Conservation (phyloP, 2,888 invertebrate species). For the Resseliella maxima region DNA sequence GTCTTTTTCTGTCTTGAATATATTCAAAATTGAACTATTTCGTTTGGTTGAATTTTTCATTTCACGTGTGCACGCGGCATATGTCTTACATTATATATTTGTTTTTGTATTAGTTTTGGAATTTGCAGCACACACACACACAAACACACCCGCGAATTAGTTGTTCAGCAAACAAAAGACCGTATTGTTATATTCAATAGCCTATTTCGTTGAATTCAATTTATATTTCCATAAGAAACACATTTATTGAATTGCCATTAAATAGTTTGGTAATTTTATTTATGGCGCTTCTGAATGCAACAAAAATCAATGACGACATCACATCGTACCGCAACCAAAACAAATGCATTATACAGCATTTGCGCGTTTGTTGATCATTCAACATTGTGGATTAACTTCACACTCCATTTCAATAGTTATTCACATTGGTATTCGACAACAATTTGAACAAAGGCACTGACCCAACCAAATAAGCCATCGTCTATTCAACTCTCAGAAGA, state of each 20-base stretch:
- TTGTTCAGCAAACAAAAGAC: not conserved
- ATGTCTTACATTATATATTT: not conserved
- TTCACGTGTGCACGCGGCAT: not conserved
- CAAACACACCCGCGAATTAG: not conserved
- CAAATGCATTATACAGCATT: not conserved
- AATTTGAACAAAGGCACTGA: slow-evolving; percentile 44
- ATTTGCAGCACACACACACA: not conserved
- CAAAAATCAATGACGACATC: not conserved
- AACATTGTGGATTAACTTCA: too few relatives aligned
- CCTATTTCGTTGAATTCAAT: not conserved
- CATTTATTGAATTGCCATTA: slow-evolving; percentile 45
- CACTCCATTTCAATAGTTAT: too few relatives aligned
- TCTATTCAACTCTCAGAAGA: not conserved
- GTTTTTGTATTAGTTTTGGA: slow-evolving; percentile 8
- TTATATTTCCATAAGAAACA: not conserved
- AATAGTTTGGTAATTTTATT: slow-evolving; percentile 44
- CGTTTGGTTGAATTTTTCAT: slow-evolving; percentile 53
- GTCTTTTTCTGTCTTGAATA: not conserved
- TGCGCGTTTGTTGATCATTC: not conserved
- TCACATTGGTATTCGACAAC: too few relatives aligned
- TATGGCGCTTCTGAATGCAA: slow-evolving; percentile 31
- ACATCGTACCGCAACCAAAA: too few relatives aligned
- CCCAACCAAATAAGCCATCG: slow-evolving; percentile 3
- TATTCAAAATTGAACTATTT: not conserved
- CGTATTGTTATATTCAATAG: not conserved